phyloP scores from a whole-genome alignment of 2,113 vertebrate genomes.

The Vanacampus margaritifer region DNA sequence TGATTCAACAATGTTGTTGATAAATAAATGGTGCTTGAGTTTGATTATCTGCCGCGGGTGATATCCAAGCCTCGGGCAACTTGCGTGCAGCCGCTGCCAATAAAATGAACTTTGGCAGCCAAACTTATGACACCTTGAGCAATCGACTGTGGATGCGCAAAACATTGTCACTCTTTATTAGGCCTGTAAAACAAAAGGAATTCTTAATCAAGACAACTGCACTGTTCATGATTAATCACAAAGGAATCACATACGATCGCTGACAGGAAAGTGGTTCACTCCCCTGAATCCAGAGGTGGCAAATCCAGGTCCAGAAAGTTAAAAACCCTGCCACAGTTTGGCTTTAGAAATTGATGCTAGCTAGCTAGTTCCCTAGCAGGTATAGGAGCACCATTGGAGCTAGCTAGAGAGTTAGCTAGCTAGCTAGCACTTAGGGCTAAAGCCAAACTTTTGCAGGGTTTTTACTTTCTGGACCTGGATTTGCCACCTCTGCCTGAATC shows the following conservation, averaged over 20 bases:
- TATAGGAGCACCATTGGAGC: no score
- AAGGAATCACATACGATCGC: not conserved
- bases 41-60: slow-evolving; percentile 65
- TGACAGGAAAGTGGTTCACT: not conserved
- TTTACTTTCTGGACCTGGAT: no score
- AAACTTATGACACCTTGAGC: slow-evolving; percentile 42
- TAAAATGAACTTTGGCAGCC: slow-evolving; percentile 50
- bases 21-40: slow-evolving; percentile 55
- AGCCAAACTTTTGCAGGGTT: no score
- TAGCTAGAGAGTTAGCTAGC: no score
- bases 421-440: no score
- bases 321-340: no score
- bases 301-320: no score
- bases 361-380: no score
- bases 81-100: slow-evolving; percentile 57
- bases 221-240: not conserved
- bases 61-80: slow-evolving; percentile 60
- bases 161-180: slow-evolving; percentile 3
- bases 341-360: no score
- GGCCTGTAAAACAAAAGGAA: slow-evolving; percentile 1
- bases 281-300: not conserved
- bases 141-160: slow-evolving; percentile 2
- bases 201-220: not conserved
- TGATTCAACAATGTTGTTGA: slow-evolving; percentile 61
- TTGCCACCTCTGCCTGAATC: no score